phyloP scores from a whole-genome alignment of 2,113 vertebrate species.

The Pseudorasbora parva region DNA sequence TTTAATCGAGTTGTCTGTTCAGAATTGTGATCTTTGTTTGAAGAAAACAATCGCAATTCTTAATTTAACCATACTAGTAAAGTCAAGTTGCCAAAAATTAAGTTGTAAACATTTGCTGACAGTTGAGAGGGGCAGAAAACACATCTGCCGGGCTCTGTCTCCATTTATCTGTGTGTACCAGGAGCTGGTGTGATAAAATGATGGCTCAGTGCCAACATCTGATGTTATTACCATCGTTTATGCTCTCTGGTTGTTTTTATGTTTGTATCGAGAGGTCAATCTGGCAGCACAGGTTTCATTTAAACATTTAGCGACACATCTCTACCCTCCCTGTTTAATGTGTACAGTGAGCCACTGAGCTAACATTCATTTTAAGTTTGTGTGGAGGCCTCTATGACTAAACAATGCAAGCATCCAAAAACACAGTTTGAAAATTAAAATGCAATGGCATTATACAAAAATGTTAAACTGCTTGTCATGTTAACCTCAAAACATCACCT shows the following conservation, averaged over 20 bases:
- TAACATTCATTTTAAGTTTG: background rate
- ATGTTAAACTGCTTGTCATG: background rate
- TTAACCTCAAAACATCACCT: slow-evolving; percentile 20
- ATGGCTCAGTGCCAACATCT: background rate
- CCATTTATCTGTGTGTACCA: background rate
- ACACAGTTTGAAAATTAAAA: background rate
- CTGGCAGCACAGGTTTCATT: background rate
- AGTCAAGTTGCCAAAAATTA: background rate
- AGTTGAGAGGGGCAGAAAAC: background rate
- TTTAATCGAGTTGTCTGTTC: too few relatives aligned
- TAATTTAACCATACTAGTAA: background rate
- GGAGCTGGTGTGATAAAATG: background rate
- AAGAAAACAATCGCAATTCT: too few relatives aligned
- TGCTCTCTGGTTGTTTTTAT: background rate
- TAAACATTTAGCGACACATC: background rate
- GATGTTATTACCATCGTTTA: background rate
- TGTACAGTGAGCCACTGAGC: background rate
- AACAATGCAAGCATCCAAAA: background rate
- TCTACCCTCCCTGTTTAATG: background rate
- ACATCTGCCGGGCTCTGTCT: background rate
- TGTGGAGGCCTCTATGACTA: background rate
- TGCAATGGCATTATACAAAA: background rate
- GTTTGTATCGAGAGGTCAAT: background rate
- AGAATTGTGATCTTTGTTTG: too few relatives aligned
- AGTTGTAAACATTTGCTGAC: background rate